Evolutionary conservation across 2,888 invertebrate genomes (phyloP), one percentile per base, ranked within the genome.

Genomic region (Agrilus cyanescens): DNA sequence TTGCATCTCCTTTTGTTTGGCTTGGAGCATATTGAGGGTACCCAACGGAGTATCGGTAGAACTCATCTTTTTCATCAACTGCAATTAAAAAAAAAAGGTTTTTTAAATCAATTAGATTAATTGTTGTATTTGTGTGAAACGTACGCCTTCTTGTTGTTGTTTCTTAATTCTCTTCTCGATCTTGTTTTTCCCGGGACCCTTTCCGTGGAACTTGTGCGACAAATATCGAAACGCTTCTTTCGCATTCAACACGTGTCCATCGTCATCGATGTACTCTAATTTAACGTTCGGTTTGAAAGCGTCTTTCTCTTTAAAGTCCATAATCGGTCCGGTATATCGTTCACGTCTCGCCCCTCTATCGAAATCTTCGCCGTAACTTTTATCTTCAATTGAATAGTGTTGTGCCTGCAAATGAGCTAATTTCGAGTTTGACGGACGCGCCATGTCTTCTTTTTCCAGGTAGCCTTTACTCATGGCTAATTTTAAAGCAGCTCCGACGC

Each of bases 121-220:
- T 4, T 45, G 44, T 36, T 40, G 4, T 16, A 32, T 16, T 10
- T 35, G 29, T 6, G 18, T 30, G n/a, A 44, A 37, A 67, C 72
- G 66, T 58, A 86, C 85, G 69, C 86, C 85, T 66, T 94, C 93
- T 64, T 96, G 95, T 58, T 91, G 86, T 50, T 80, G 75, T 68
- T 97, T 95, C 69, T 94, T 93, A 69, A 90, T 80, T 51, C 96
- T 76, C 63, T 98, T 98, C 69, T 98, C 97, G 56, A 84, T 81
- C 71, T 98, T 98, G 72, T 94, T 96, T 68, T 98, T 98, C 41
- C 98, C 97, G 14, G 97, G 95, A 2, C 95, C 95, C 71, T 98
- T 97, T 40, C 98, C 98, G 70, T 98, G 98, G 72, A 98, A 98
- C 70, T 96, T 94, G 68, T 96, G 97, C 16, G 93, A 94, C 41